Conservation (phyloP, 2,113 vertebrate species). For the Thomomys bottae region DNA sequence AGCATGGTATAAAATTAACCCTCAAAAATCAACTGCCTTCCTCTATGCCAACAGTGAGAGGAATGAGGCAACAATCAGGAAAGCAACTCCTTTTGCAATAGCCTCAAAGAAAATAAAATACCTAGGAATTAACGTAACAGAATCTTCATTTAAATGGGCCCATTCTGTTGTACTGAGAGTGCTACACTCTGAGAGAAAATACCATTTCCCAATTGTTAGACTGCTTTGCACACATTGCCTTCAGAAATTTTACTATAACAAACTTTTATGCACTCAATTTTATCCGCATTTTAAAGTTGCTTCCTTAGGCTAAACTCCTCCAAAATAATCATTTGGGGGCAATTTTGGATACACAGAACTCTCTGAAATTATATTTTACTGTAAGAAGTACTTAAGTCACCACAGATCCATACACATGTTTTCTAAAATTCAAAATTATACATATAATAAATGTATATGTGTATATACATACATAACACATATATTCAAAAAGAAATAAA, state of each 20-base stretch:
- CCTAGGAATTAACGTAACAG: too few species aligned
- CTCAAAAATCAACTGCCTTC: too few species aligned
- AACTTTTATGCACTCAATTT: constrained; percentile 10
- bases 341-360: background rate
- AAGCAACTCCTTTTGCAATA: too few species aligned
- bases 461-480: too few species aligned
- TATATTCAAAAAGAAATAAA: constrained; percentile 30
- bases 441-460: background rate
- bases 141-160: background rate
- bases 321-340: background rate
- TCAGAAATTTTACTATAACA: constrained; percentile 19
- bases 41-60: too few species aligned
- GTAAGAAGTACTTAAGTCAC: constrained; percentile 16
- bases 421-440: background rate
- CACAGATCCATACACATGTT: background rate
- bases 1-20: too few species aligned
- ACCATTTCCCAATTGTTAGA: background rate
- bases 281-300: background rate
- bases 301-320: background rate
- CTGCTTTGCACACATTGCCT: background rate
- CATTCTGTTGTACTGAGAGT: background rate
- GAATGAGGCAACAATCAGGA: too few species aligned
- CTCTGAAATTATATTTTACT: constrained; percentile 47
- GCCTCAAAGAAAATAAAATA: too few species aligned
- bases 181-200: background rate